Percentiles rank a stretch among this genome's conserved stretches.
phyloP scores from a whole-genome alignment of 2,888 invertebrate species.

The Drosophila austrosaltans region DNA sequence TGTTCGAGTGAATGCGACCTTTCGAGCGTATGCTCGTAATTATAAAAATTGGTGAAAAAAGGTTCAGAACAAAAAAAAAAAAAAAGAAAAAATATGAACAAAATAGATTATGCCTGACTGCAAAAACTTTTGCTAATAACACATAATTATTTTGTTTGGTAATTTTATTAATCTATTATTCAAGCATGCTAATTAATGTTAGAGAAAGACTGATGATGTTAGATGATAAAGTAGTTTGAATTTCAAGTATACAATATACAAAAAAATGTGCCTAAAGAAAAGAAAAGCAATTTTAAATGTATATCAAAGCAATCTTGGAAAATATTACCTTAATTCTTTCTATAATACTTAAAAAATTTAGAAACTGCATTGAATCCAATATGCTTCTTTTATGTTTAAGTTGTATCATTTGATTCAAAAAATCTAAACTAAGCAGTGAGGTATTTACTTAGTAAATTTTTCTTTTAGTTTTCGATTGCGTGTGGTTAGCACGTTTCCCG shows the following conservation, averaged over 20 bases:
- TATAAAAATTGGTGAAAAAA: constrained; percentile 19
- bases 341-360: no score
- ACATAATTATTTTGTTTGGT: constrained; percentile 3
- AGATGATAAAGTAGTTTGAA: no score
- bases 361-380: no score
- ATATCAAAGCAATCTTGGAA: no score
- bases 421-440: neutral
- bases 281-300: no score
- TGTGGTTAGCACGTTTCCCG: constrained; percentile 6
- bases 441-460: constrained; percentile 2
- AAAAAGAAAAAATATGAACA: neutral
- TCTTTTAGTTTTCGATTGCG: constrained; percentile 8
- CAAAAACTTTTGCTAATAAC: neutral
- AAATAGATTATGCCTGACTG: constrained; percentile 6
- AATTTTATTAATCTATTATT: neutral
- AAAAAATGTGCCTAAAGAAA: no score
- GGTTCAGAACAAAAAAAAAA: constrained; percentile 2
- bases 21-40: constrained; percentile 7
- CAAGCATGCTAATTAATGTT: no score
- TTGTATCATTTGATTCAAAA: no score
- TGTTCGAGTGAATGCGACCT: constrained; percentile 10
- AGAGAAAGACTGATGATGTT: no score
- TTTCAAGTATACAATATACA: no score
- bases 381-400: no score
- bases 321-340: no score